phyloP scores from a whole-genome alignment of 2,888 invertebrate species.

The Coecobrya sp. region DNA sequence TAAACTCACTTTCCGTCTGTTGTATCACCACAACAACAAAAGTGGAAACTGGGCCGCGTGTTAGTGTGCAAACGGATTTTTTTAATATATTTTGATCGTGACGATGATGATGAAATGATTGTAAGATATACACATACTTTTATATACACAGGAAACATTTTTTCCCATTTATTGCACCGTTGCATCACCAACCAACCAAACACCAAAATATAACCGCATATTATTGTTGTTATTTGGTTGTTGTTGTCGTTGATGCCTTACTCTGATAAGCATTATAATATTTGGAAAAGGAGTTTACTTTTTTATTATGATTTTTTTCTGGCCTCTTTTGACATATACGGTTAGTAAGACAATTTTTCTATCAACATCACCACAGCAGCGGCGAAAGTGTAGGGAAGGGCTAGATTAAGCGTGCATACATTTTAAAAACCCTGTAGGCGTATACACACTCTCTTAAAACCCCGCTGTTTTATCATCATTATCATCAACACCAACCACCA shows the following conservation, averaged over 20 bases:
- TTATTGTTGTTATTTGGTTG: neutral
- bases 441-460: neutral
- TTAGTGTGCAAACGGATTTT: neutral
- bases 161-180: constrained; percentile 16
- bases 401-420: neutral
- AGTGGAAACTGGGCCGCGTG: neutral
- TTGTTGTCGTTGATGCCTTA: constrained; percentile 43
- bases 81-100: neutral
- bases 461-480: constrained; percentile 37
- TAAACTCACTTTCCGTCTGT: neutral
- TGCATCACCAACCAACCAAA: neutral
- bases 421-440: constrained; percentile 14
- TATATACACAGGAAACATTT: constrained; percentile 18
- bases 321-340: constrained; percentile 1
- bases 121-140: no score
- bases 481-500: constrained; percentile 17
- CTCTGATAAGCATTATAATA: constrained; percentile 21
- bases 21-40: neutral
- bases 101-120: neutral
- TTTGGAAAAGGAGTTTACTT: constrained; percentile 31
- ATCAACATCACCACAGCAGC: constrained; percentile 16
- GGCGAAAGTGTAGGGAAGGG: constrained; percentile 17
- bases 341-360: constrained; percentile 13
- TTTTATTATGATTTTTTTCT: constrained; percentile 2
- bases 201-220: neutral